Percentiles rank a stretch among this genome's conserved stretches.
phyloP scores from a whole-genome alignment of 2,113 vertebrate genomes.

The Zapornia atra region DNA sequence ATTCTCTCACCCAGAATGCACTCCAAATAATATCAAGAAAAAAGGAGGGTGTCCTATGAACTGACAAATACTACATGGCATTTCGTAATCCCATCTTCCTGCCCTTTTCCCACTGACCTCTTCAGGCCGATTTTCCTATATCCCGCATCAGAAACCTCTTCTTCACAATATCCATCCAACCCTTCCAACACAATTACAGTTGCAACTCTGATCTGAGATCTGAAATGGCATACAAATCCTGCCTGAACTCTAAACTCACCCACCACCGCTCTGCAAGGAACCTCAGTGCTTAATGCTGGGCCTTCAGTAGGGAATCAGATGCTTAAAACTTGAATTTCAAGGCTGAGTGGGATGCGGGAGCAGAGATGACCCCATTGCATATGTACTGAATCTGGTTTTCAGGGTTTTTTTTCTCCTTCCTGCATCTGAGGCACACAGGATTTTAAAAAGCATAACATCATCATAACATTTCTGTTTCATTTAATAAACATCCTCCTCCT shows the following conservation, averaged over 20 bases:
- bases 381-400: not conserved
- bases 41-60: not conserved
- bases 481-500: not conserved
- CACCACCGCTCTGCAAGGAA: not conserved
- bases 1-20: not conserved
- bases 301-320: not conserved
- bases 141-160: fast-evolving
- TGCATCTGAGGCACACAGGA: not conserved
- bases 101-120: not conserved
- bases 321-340: not conserved
- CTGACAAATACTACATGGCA: not conserved
- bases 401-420: not conserved
- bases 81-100: not conserved
- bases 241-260: not conserved
- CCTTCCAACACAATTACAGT: not conserved
- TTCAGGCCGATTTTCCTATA: not conserved
- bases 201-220: not conserved
- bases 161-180: not conserved
- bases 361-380: not conserved
- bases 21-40: not conserved
- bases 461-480: not conserved
- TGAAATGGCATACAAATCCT: not conserved
- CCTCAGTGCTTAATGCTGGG: not conserved
- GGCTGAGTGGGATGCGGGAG: not conserved
- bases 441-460: not conserved